phyloP scores from a whole-genome alignment of 2,888 invertebrate genomes.

The Globia sparganii region DNA sequence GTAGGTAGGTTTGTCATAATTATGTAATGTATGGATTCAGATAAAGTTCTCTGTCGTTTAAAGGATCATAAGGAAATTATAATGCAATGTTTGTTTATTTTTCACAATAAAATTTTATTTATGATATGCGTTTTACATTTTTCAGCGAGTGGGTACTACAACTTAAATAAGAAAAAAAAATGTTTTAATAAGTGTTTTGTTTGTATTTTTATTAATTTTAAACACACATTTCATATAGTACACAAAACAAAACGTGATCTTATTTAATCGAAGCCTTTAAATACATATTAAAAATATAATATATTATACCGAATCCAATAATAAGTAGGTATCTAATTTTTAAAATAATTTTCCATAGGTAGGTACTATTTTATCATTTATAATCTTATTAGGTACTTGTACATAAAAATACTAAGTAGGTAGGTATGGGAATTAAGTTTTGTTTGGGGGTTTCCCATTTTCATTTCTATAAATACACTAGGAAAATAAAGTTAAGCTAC shows the following conservation, averaged over 20 bases:
- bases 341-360: not conserved
- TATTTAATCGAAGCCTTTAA: not conserved
- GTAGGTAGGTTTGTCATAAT: not conserved
- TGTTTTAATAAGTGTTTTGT: not conserved
- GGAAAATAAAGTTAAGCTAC: not conserved
- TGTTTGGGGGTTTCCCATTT: not conserved
- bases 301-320: too few species aligned
- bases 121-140: slow-evolving; percentile 6
- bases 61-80: slow-evolving; percentile 7
- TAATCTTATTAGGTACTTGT: not conserved
- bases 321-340: not conserved
- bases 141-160: not conserved
- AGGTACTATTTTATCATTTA: not conserved
- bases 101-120: slow-evolving; percentile 27
- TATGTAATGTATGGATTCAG: not conserved
- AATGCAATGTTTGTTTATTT: slow-evolving; percentile 19
- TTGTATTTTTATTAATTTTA: not conserved
- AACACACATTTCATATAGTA: not conserved
- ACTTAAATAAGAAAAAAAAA: not conserved
- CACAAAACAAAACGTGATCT: not conserved
- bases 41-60: not conserved
- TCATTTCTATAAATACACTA: not conserved
- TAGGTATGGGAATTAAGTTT: too few species aligned
- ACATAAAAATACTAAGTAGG: not conserved
- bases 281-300: not conserved